These are phyloP conservation scores for Myrmophylax atrothorax DNA, from an alignment of 2,113 vertebrate species.

Conservation along the genomic window DNA sequence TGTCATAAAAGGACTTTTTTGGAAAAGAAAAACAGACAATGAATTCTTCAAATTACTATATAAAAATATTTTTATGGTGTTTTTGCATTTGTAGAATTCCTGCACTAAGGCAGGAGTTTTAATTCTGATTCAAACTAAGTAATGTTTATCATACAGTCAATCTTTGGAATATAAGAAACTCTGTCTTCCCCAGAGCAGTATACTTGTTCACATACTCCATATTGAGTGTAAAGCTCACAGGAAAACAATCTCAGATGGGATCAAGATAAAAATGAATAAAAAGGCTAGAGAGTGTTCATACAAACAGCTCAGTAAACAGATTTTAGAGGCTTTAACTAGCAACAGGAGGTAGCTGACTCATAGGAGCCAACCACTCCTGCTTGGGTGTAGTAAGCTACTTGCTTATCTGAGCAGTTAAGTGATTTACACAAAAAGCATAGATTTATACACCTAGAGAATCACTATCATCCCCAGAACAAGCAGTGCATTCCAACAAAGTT, in stretches of 20 bases:
- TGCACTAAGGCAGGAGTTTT: not conserved
- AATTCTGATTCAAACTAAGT: not conserved
- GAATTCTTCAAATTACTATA: not conserved
- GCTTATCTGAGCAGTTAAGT: not conserved
- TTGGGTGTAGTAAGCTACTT: not conserved
- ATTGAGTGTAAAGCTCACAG: not conserved
- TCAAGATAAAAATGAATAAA: not conserved
- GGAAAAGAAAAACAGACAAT: not conserved
- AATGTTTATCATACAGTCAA: not conserved
- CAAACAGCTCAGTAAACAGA: not conserved
- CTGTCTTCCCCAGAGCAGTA: not conserved
- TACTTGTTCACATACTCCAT: not conserved
- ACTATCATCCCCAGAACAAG: not conserved
- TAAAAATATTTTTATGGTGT: not conserved
- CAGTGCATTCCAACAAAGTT: not conserved
- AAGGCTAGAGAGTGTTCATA: not conserved
- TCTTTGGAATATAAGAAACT: not conserved
- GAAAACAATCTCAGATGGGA: not conserved
- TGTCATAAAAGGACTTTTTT: not conserved
- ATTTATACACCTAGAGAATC: not conserved
- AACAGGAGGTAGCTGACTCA: not conserved
- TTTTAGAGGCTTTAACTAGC: not conserved
- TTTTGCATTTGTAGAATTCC: not conserved
- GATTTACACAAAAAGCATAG: not conserved
- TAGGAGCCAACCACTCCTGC: not conserved